Base-by-base conservation (phyloP, 2,888 invertebrate species). In the Meganola albula region DNA sequence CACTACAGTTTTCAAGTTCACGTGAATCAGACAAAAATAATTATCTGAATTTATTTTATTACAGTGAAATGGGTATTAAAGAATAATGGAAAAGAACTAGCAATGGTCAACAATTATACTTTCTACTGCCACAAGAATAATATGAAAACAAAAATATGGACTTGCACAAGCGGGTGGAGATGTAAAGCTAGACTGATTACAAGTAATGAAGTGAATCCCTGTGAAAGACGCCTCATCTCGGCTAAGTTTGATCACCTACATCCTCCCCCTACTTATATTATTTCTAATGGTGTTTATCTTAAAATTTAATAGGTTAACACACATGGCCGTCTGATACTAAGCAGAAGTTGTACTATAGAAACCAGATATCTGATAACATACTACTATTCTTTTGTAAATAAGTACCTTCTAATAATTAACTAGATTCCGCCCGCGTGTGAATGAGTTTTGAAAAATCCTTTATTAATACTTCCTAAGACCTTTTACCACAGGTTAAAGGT, bases 201-300 rank as follows among this genome's bases (percentile, higher is more conserved):
- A 1, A 24, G 28, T 23, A 45, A 6, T 12, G 28, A 39, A 2
- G 4, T 12, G 3, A 20, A 18, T 3, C 34, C 53, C 4, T 1
- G 4, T n/a, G 24, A 38, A 10, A 33, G 56, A 1, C 10, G 4
- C 0, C 1, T 57, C 1, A 1, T 48, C 2, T 31, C 48, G 7
- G 40, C 76, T 2, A 80, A 74, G 39, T 67, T 84, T 27, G 69
- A 78, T 27, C 88, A 87, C 37, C 76, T 67, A 25, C 88, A 87
- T 41, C 69, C 73, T 3, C 52, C 54, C 0, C 58, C 59, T 0
- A 39, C 36, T 0, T 64, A 49, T 25, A 9, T 52, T 3, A 50
- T 66, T 11, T 27, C 35, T 1, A 31, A 59, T 26, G 58, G 63
- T 3, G 33, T 48, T 24, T 58, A 53, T 23, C 22, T 54, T n/a